These are phyloP conservation scores for Macroteleia sp. DNA, from an alignment of 2,888 invertebrate genomes.

Conservation along the genomic window DNA sequence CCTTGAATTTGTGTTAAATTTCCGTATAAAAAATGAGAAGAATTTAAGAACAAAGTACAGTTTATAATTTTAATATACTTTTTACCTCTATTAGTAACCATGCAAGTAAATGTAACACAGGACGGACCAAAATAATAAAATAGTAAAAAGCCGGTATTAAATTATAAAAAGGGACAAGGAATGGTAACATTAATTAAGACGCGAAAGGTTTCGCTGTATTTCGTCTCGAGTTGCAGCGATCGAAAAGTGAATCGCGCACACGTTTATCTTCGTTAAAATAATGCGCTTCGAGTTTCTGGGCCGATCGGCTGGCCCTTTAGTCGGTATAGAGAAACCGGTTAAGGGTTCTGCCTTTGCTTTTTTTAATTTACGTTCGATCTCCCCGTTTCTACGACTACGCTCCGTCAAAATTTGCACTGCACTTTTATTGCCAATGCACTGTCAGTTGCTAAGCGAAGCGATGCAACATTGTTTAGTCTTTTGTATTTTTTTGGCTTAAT, in stretches of 20 bases:
- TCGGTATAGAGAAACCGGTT: constrained; percentile 65
- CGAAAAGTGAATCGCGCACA: constrained; percentile 50
- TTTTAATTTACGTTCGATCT: constrained; percentile 38
- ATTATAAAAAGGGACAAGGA: not conserved
- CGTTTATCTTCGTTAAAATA: constrained; percentile 67
- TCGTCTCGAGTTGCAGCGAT: constrained; percentile 37
- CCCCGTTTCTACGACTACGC: constrained; percentile 53
- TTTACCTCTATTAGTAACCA: no score
- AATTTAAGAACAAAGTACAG: no score
- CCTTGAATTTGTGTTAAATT: no score
- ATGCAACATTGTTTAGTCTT: no score
- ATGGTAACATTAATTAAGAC: constrained; percentile 24
- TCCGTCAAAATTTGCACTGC: constrained; percentile 53
- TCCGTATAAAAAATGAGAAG: no score
- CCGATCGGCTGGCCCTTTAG: constrained; percentile 63
- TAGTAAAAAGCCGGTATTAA: not conserved
- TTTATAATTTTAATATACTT: no score
- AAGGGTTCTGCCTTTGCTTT: constrained; percentile 37
- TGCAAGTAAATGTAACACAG: no score
- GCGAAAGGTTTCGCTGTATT: constrained; percentile 7
- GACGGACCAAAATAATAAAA: no score
- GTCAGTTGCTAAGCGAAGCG: no score
- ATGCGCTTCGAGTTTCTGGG: constrained; percentile 59
- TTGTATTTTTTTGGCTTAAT: no score
- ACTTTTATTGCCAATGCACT: constrained; percentile 33